Evolutionary conservation across 2,113 vertebrate species (phyloP).

Genomic region (Hypomesus transpacificus): DNA sequence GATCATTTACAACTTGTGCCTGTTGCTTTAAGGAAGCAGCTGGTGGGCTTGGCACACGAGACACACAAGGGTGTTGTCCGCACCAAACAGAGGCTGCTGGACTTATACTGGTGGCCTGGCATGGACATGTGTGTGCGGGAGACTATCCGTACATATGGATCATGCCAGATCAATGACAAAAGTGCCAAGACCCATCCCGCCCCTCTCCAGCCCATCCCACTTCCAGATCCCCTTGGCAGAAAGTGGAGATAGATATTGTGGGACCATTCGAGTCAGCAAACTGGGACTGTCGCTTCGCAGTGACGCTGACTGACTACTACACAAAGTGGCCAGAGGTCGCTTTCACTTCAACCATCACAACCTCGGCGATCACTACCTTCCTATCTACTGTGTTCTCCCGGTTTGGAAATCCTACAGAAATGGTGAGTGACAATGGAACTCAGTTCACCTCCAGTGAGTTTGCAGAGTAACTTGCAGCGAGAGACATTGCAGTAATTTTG

Average conservation of each 20-base stretch:
- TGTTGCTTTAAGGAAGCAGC: neutral
- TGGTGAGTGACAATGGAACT: conserved; percentile 5
- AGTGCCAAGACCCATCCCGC: neutral
- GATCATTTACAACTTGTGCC: neutral
- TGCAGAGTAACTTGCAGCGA: neutral
- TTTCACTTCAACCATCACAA: neutral
- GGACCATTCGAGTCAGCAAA: conserved; percentile 14
- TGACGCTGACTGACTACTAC: conserved; percentile 19
- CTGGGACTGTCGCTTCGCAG: conserved; percentile 13
- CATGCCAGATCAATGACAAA: conserved; percentile 11
- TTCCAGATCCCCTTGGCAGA: conserved; percentile 14
- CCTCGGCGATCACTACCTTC: neutral
- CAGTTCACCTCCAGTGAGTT: conserved; percentile 13
- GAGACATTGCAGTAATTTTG: no score
- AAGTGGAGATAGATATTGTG: conserved; percentile 16
- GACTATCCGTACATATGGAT: neutral
- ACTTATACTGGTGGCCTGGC: conserved; percentile 7
- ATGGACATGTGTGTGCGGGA: neutral
- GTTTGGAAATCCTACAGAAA: neutral
- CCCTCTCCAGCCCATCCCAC: conserved; percentile 2
- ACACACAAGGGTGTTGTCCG: conserved; percentile 13
- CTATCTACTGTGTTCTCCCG: conserved; percentile 6
- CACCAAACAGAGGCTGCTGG: conserved; percentile 8
- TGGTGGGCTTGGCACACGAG: conserved; percentile 5
- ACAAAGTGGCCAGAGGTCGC: conserved; percentile 11